Evolutionary conservation across 1,140 invertebrate genomes (phyloP).

Genomic region (Diorhabda sublineata): DNA sequence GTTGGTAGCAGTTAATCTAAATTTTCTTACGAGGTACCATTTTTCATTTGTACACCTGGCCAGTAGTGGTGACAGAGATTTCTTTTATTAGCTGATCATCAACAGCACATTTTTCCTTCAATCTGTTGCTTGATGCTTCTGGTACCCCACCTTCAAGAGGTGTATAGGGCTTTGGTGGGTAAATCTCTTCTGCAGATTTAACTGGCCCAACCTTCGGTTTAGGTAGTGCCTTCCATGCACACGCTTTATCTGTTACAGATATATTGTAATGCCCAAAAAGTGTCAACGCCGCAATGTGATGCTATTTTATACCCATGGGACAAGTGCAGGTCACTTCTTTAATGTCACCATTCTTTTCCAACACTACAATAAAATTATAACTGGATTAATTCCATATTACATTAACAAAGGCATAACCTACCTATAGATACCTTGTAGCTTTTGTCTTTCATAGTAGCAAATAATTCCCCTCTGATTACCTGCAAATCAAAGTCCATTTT

Average conservation of each 20-base stretch:
- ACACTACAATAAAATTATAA: background rate
- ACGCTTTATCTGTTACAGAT: too few relatives aligned
- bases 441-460: slow-evolving; percentile 24
- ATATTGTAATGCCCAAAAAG: slow-evolving; percentile 1
- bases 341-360: slow-evolving; percentile 9
- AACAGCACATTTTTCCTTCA: background rate
- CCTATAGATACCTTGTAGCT: slow-evolving; percentile 11
- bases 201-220: slow-evolving; percentile 2
- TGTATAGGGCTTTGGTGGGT: slow-evolving; percentile 21
- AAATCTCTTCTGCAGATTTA: slow-evolving; percentile 17
- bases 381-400: background rate
- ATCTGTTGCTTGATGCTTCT: slow-evolving; percentile 9
- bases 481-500: slow-evolving; percentile 13
- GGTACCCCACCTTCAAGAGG: slow-evolving; percentile 16
- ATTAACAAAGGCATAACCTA: background rate
- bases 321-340: slow-evolving; percentile 14
- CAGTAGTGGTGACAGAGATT: slow-evolving; percentile 8
- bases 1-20: slow-evolving; percentile 24
- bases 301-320: slow-evolving; percentile 24
- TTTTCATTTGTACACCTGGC: slow-evolving; percentile 22
- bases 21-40: slow-evolving; percentile 25
- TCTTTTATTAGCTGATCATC: background rate
- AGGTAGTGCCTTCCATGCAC: too few relatives aligned
- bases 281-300: slow-evolving; percentile 20
- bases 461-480: slow-evolving; percentile 15